Evolutionary conservation across 2,888 invertebrate genomes (phyloP).

Genomic region (Hyposoter dolosus): DNA sequence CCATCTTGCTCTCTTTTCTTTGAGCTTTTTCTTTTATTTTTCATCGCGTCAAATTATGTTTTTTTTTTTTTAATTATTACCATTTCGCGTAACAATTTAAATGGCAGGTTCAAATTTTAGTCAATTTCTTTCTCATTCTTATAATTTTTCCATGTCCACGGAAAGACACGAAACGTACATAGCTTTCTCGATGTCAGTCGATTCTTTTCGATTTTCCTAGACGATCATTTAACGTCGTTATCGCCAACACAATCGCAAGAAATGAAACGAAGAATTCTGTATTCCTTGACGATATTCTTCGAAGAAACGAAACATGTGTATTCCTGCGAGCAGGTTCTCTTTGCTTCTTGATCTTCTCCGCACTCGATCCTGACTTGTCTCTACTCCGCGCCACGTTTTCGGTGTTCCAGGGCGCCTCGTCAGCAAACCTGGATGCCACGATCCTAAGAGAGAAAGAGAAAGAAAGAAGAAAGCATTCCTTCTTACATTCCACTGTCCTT

Average conservation of each 20-base stretch:
- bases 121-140: background rate
- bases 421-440: conserved; percentile 43
- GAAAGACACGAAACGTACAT: background rate
- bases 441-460: conserved; percentile 41
- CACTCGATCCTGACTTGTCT: conserved; percentile 38
- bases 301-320: conserved; percentile 15
- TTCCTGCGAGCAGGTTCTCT: conserved; percentile 45
- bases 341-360: conserved; percentile 50
- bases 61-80: background rate
- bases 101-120: background rate
- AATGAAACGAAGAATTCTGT: conserved; percentile 45
- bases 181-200: background rate
- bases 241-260: background rate
- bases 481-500: conserved; percentile 64
- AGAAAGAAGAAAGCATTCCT: conserved; percentile 55
- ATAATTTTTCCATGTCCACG: background rate
- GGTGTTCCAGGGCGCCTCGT: conserved; percentile 46
- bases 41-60: too few species aligned
- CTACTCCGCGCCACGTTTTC: conserved; percentile 45
- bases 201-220: background rate
- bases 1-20: background rate
- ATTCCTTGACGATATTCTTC: conserved; percentile 45
- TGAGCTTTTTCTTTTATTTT: background rate
- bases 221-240: background rate
- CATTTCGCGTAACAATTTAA: background rate